These are phyloP conservation scores for Addax nasomaculatus DNA, from an alignment of 2,113 vertebrate species.

Conservation along the genomic window DNA sequence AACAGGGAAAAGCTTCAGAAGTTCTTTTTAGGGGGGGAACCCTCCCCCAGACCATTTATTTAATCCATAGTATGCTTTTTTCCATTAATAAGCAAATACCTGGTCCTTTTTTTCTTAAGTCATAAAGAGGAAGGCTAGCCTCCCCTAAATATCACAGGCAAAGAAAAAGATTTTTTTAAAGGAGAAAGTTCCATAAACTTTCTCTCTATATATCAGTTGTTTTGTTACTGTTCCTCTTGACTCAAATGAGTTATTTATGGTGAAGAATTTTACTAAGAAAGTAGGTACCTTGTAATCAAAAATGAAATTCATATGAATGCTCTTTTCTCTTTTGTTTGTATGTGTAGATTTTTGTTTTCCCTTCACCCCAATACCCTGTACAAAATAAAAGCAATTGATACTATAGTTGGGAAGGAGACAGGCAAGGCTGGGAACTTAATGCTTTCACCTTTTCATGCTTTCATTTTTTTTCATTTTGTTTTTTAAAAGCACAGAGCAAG, in stretches of 20 bases:
- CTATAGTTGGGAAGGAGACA: constrained; percentile 51
- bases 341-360: constrained; percentile 33
- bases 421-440: constrained; percentile 60
- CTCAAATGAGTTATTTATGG: constrained; percentile 3
- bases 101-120: background rate
- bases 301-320: constrained; percentile 45
- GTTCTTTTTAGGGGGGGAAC: background rate
- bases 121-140: background rate
- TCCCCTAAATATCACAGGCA: background rate
- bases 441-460: constrained; percentile 79
- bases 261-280: constrained; percentile 58
- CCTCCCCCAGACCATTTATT: background rate
- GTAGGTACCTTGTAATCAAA: constrained; percentile 48
- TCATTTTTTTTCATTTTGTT: constrained; percentile 84
- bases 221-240: background rate
- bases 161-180: background rate
- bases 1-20: constrained; percentile 6
- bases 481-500: constrained; percentile 88
- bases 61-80: background rate
- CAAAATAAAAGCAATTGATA: constrained; percentile 42
- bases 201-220: background rate
- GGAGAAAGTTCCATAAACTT: constrained; percentile 49
- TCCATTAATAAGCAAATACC: background rate
- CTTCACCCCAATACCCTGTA: background rate
- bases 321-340: constrained; percentile 51